Evolutionary conservation across 2,888 invertebrate genomes (phyloP).

Genomic region (Heliconius ismenius): DNA sequence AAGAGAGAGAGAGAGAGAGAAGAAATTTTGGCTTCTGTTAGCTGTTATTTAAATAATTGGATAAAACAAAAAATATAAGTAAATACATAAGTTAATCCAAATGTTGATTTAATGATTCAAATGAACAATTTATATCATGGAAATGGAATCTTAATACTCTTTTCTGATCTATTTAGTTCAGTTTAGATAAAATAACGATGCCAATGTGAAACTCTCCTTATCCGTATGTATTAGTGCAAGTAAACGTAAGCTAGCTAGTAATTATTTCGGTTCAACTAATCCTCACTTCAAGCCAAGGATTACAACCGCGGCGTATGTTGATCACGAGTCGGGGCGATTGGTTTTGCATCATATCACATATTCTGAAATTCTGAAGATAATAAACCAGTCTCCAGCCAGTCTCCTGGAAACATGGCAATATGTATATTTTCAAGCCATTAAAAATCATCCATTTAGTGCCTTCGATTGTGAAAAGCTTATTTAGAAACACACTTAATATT

Average conservation of each 20-base stretch:
- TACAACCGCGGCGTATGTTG: conserved; percentile 57
- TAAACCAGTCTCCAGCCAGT: conserved; percentile 46
- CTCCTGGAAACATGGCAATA: conserved; percentile 67
- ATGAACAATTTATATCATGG: not conserved
- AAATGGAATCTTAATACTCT: not conserved
- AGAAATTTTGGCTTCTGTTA: no score
- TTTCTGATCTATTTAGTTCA: not conserved
- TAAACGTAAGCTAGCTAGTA: conserved; percentile 42
- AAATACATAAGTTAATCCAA: not conserved
- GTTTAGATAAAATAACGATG: not conserved
- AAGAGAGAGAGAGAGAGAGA: no score
- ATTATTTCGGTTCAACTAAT: conserved; percentile 59
- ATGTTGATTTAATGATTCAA: not conserved
- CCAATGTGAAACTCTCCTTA: not conserved
- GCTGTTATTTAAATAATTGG: not conserved
- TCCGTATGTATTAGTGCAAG: not conserved
- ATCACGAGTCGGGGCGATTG: conserved; percentile 57
- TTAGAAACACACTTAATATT: not conserved
- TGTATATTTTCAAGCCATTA: conserved; percentile 63
- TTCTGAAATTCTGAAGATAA: conserved; percentile 48
- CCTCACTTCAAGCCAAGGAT: conserved; percentile 56
- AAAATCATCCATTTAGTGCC: conserved; percentile 17
- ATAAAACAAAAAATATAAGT: not conserved
- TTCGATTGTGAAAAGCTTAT: conserved; percentile 10
- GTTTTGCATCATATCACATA: conserved; percentile 52